Percentiles rank a stretch among this genome's conserved stretches.
Conservation (phyloP, 2,113 vertebrate species). For the Phalacrocorax carbo region DNA sequence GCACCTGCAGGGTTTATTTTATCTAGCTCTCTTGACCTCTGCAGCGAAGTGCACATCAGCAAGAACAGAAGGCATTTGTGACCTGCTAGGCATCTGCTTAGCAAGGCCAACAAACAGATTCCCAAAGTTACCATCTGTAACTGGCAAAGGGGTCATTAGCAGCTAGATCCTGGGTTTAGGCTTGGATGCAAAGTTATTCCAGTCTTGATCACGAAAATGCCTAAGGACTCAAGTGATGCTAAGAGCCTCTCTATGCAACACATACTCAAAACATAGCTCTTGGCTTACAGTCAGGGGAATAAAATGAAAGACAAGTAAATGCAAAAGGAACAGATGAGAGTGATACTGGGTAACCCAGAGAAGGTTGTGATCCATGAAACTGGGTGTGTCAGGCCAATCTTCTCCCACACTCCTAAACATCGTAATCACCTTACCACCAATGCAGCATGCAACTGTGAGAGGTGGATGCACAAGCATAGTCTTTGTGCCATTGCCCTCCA, state of each 20-base stretch:
- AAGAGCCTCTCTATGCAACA: background rate
- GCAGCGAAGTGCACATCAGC: background rate
- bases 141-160: background rate
- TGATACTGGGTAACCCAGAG: background rate
- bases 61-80: background rate
- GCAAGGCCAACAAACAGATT: background rate
- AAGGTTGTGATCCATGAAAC: background rate
- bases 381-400: background rate
- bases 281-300: background rate
- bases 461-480: background rate
- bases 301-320: background rate
- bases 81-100: background rate
- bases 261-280: background rate
- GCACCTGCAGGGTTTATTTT: background rate
- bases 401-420: background rate
- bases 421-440: background rate
- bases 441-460: background rate
- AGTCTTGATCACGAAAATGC: background rate
- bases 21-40: background rate
- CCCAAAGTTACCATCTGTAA: background rate
- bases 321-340: background rate
- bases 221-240: background rate
- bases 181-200: background rate
- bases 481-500: background rate
- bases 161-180: background rate